phyloP scores from a whole-genome alignment of 2,797 vertebrate genomes.

The Hemitrygon akajei region DNA sequence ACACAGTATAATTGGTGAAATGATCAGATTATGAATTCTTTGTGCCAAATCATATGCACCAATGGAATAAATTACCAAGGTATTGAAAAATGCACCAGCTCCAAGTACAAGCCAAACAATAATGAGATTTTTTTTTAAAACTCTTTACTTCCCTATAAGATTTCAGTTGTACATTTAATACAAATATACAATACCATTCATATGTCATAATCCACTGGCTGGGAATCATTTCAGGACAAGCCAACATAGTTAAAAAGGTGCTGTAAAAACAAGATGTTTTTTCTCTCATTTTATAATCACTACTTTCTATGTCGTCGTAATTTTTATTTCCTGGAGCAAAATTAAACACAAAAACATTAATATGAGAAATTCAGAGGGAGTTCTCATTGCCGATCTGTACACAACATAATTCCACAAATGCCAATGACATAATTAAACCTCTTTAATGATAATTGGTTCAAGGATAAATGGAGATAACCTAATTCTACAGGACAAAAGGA shows the following conservation, averaged over 20 bases:
- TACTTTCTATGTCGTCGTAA: background rate
- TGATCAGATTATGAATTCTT: background rate
- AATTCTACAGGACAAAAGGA: too few relatives aligned
- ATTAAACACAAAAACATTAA: background rate
- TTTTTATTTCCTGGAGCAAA: background rate
- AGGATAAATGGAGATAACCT: background rate
- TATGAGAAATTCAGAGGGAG: too few relatives aligned
- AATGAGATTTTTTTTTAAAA: too few relatives aligned
- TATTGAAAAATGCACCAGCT: background rate
- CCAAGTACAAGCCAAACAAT: background rate
- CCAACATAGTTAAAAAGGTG: background rate
- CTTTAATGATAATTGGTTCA: background rate
- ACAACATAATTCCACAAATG: background rate
- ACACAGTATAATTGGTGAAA: background rate
- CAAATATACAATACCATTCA: background rate
- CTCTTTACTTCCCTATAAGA: too few relatives aligned
- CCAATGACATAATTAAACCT: background rate
- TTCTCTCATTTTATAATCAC: background rate
- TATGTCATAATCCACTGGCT: background rate
- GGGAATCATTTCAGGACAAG: too few relatives aligned
- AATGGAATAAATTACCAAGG: background rate
- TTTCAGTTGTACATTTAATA: background rate
- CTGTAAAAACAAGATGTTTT: background rate
- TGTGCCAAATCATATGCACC: background rate
- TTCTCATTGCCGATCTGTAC: background rate